phyloP scores from a whole-genome alignment of 2,113 vertebrate species.

The Rynchops niger region DNA sequence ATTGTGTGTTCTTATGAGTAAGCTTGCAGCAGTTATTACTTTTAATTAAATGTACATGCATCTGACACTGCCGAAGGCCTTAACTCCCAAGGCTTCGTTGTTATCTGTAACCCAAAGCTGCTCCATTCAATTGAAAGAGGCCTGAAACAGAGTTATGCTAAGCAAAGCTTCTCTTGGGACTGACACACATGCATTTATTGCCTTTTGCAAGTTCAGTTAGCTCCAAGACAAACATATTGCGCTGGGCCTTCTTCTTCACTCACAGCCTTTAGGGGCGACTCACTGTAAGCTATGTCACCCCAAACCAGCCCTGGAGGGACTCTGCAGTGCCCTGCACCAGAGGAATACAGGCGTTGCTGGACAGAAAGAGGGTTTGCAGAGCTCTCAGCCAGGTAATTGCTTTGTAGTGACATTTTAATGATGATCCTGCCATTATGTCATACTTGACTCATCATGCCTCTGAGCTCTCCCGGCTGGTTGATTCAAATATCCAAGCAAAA shows the following conservation, averaged over 20 bases:
- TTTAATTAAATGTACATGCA: conserved; percentile 1
- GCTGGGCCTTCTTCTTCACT: not conserved
- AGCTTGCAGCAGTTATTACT: not conserved
- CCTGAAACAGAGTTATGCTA: not conserved
- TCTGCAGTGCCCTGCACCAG: not conserved
- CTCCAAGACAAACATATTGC: not conserved
- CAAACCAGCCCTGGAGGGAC: not conserved
- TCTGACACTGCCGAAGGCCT: not conserved
- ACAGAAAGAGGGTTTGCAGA: not conserved
- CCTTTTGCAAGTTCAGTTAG: not conserved
- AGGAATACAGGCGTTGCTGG: not conserved
- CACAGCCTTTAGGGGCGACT: rapidly evolving
- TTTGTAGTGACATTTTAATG: not conserved
- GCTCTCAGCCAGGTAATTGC: not conserved
- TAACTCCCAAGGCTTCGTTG: not conserved
- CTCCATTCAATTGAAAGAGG: not conserved
- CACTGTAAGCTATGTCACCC: rapidly evolving
- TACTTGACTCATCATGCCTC: not conserved
- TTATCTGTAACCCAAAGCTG: not conserved
- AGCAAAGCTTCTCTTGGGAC: not conserved
- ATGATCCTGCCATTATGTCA: not conserved
- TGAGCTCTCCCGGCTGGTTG: not conserved
- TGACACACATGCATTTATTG: not conserved
- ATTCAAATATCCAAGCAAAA: not conserved
- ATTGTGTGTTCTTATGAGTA: not conserved